Evolutionary conservation across 2,113 vertebrate species (phyloP).

Genomic region (Tychaedon coryphoeus): DNA sequence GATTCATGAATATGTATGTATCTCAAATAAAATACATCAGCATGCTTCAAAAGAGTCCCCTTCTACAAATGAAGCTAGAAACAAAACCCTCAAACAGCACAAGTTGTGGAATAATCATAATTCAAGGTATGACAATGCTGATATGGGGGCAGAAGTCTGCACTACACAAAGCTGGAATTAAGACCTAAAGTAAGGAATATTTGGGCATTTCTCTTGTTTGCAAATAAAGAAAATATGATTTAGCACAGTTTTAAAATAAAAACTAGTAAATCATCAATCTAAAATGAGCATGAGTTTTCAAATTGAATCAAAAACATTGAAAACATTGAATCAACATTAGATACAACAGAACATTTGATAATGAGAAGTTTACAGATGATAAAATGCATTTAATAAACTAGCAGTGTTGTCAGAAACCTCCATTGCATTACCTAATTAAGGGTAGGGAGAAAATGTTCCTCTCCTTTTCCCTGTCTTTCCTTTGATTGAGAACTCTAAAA

Average conservation of each 20-base stretch:
- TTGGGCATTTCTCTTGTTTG: neutral
- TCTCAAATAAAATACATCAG: conserved; percentile 13
- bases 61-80: neutral
- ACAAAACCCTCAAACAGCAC: neutral
- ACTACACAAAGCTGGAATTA: neutral
- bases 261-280: neutral
- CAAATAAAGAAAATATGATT: neutral
- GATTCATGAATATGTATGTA: neutral
- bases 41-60: neutral
- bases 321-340: neutral
- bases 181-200: neutral
- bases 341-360: neutral
- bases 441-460: neutral
- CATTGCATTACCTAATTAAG: neutral
- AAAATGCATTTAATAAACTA: neutral
- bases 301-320: too few species aligned
- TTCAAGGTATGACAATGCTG: neutral
- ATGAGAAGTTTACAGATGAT: neutral
- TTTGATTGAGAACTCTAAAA: neutral
- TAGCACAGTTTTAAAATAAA: neutral
- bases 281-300: neutral
- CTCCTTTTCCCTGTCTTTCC: neutral
- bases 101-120: neutral
- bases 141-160: neutral
- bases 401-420: neutral